Evolutionary conservation across 2,113 vertebrate genomes (phyloP), one percentile per base, ranked within the genome.

Genomic region (Pomatostomus ruficeps): DNA sequence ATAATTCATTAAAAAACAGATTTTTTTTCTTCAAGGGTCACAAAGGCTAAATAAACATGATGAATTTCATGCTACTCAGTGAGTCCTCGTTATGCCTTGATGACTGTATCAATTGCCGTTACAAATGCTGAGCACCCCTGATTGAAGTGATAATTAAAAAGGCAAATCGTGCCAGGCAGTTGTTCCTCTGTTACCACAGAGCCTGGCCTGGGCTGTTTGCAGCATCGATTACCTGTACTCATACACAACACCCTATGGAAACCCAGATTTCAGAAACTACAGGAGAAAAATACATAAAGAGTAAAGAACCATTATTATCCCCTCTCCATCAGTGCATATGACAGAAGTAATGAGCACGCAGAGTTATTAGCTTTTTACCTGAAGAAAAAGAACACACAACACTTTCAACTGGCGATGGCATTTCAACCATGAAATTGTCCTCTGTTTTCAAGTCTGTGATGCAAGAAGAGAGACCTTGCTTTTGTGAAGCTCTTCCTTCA

Each of bases 81-180:
- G 67, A 91, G 48, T 54, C 62, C 77, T 72, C 59, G 58, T 94
- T 81, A 93, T 91, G 77, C 70, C 74, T 83, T 76, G 91, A 94
- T 93, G 87, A 92, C 89, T 91, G 66, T 76, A 97, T 88, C 9
- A 88, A 96, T 95, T 93, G 80, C 83, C 63, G 70, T 88, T 87
- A 91, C 74, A 84, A 78, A 94, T 55, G 73, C 62, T 73, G 91
- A 97, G 91, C 63, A 92, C 19, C 36, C 67, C 9, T 36, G 72
- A 95, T 25, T 88, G 88, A 88, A 92, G 48, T 1, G 7, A 77
- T 97, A 96, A 96, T 94, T 95, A 95, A 91, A 85, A 93, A 87
- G 65, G 82, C 87, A 88, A 96, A 77, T 78, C 6, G 2, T 14
- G 54, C 7, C 72, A 7, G 0, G 55, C 67, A 76, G 65, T 48